Evolutionary conservation across 2,113 vertebrate species (phyloP), one percentile per base, ranked within the genome.

Genomic region (Chrysochloris asiatica): DNA sequence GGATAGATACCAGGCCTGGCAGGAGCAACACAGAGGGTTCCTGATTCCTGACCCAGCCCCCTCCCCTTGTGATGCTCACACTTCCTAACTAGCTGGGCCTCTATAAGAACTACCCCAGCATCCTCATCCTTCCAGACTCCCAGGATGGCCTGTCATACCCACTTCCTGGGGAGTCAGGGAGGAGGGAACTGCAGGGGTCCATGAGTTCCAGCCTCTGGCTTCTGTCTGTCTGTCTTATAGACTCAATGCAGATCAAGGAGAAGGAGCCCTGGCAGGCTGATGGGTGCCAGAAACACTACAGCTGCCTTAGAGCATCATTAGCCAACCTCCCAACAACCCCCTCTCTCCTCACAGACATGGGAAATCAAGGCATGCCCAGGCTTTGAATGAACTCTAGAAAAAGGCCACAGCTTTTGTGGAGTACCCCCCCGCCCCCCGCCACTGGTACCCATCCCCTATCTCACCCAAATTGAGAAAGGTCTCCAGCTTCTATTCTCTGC

Each of bases 351-450:
- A 73, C 9, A 36, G 36, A 48, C 61, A 41, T 90, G 26, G 43
- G 67, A 93, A 92, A 93, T 24, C 43, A 73, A 93, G 91, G 81
- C 72, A 92, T 84, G 50, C 73, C 72, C 56, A 63, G 82, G 69
- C n/a, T 21, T 26, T 69, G 47, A 22, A 0, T 69, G 54, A n/a
- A 43, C 24, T 65, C 90, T 75, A 73, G 63, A 56, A n/a, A 75
- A 92, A 30, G 30, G 36, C 56, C 76, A 67, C 63, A 50, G 30
- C 26, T 54, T n/a, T 79, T 11, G 28, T 17, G 26, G 63, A 11
- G 6, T 43, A 67, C 85, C 45, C 75, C 54, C 33, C 47, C n/a
- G n/a, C n/a, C n/a, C n/a, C n/a, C n/a, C n/a, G n/a, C 61, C 59
- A 38, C 47, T 48, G 47, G 67, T 26, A 47, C 41, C 87, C 83